Conservation (phyloP, 2,888 invertebrate genomes). For the Epirrita christyi region DNA sequence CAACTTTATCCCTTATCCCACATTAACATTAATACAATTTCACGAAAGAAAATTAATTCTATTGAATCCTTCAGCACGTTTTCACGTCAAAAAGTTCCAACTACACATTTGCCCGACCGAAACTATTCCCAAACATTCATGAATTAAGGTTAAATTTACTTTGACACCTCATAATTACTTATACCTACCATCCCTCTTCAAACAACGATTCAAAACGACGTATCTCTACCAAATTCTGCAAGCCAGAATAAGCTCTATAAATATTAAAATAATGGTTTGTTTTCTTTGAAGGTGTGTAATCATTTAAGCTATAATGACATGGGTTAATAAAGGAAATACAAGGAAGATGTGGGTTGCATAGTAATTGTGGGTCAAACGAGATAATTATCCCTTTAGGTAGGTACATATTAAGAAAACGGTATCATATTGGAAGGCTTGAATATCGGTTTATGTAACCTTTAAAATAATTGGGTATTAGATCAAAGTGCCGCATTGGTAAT, state of each 20-base stretch:
- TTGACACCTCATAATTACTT: constrained; percentile 38
- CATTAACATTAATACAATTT: constrained; percentile 39
- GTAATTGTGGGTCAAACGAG: constrained; percentile 40
- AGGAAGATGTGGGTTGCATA: constrained; percentile 42
- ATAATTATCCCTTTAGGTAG: constrained; percentile 40
- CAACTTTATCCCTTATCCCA: constrained; percentile 19
- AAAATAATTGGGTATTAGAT: constrained; percentile 4
- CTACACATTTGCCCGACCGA: constrained; percentile 12
- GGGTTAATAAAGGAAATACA: constrained; percentile 27
- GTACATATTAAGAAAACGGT: constrained; percentile 36
- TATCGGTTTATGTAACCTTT: constrained; percentile 15
- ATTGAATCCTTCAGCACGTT: constrained; percentile 28
- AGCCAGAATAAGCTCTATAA: background rate
- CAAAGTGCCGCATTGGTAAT: background rate
- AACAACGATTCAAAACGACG: background rate
- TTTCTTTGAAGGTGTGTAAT: constrained; percentile 1
- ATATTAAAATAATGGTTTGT: constrained; percentile 8
- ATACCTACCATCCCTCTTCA: constrained; percentile 28
- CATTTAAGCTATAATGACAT: constrained; percentile 24
- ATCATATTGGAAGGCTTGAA: constrained; percentile 27
- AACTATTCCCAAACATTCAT: constrained; percentile 21
- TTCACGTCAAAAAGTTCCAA: constrained; percentile 22
- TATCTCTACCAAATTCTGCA: background rate
- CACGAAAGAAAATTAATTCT: constrained; percentile 41
- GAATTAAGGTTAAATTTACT: constrained; percentile 35